A percentile compares a stretch with the other conserved stretches of the same genome.
phyloP scores from a whole-genome alignment of 1,140 invertebrate genomes.

The Drosophila sproati region DNA sequence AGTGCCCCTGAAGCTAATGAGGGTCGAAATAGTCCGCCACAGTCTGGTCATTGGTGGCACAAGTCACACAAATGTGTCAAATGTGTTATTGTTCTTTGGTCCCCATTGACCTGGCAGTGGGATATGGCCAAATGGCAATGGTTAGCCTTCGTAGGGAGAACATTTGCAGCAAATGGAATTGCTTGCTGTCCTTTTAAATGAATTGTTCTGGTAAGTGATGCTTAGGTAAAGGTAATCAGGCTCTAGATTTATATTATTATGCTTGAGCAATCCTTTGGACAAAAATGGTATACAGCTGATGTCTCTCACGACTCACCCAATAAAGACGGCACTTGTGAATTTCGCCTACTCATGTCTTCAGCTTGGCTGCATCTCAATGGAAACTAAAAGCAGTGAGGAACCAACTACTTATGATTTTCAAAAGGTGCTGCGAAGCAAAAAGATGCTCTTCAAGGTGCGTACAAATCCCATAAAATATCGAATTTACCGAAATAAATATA shows the following conservation, averaged over 20 bases:
- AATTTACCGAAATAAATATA: slow-evolving; percentile 56
- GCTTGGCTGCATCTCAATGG: slow-evolving; percentile 41
- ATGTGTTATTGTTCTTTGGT: slow-evolving; percentile 36
- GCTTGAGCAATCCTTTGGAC: slow-evolving; percentile 13
- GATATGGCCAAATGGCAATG: neutral
- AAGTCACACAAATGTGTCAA: slow-evolving; percentile 33
- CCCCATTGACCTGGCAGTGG: slow-evolving; percentile 12
- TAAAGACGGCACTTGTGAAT: slow-evolving; percentile 19
- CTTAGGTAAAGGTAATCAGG: slow-evolving; percentile 14
- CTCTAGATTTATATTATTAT: slow-evolving; percentile 18
- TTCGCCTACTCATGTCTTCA: slow-evolving; percentile 25
- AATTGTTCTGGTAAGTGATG: neutral
- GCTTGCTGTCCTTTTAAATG: slow-evolving; percentile 24
- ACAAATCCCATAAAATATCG: slow-evolving; percentile 47
- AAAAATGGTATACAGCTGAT: slow-evolving; percentile 27
- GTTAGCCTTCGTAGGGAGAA: slow-evolving; percentile 18
- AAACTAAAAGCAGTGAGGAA: slow-evolving; percentile 34
- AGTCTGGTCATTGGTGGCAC: neutral
- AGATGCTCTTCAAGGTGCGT: slow-evolving; percentile 13
- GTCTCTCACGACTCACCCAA: slow-evolving; percentile 34
- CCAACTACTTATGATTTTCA: slow-evolving; percentile 16
- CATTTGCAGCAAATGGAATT: slow-evolving; percentile 34
- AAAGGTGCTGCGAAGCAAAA: slow-evolving; percentile 34
- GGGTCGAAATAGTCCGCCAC: slow-evolving; percentile 2
- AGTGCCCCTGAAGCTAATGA: slow-evolving; percentile 45